phyloP scores from a whole-genome alignment of 2,113 vertebrate genomes.

The Oophaga pumilio region DNA sequence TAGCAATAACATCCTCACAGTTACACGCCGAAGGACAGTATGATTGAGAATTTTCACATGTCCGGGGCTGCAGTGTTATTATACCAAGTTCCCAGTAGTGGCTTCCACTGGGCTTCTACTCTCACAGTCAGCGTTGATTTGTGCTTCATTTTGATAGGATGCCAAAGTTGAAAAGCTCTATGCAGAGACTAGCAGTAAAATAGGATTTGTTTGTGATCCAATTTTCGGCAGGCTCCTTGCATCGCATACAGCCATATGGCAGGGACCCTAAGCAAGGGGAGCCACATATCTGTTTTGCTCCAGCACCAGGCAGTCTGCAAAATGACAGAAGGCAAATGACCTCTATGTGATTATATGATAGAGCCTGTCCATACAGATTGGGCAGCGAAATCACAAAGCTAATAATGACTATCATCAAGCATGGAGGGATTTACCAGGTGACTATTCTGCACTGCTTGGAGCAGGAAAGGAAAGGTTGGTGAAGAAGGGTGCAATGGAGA shows the following conservation, averaged over 20 bases:
- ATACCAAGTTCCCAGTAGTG: slow-evolving; percentile 46
- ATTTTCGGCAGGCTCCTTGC: slow-evolving; percentile 54
- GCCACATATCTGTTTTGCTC: slow-evolving; percentile 21
- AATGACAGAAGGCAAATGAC: slow-evolving; percentile 58
- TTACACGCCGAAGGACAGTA: slow-evolving; percentile 45
- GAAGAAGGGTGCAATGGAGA: neutral
- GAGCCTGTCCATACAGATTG: slow-evolving; percentile 36
- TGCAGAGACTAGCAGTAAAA: slow-evolving; percentile 53
- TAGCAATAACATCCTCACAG: slow-evolving; percentile 25
- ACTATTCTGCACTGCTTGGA: slow-evolving; percentile 51
- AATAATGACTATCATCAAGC: slow-evolving; percentile 50
- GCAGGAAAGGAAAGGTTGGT: slow-evolving; percentile 16
- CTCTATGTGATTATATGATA: slow-evolving; percentile 50
- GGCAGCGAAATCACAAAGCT: slow-evolving; percentile 30
- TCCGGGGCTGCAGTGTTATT: slow-evolving; percentile 44
- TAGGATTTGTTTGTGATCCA: slow-evolving; percentile 54
- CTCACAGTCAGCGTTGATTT: slow-evolving; percentile 46
- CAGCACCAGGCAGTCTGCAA: slow-evolving; percentile 52
- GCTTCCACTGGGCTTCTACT: slow-evolving; percentile 41
- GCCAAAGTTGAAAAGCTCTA: slow-evolving; percentile 53
- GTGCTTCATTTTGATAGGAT: slow-evolving; percentile 53
- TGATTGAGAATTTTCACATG: slow-evolving; percentile 6
- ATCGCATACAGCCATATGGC: slow-evolving; percentile 53
- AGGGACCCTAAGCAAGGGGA: slow-evolving; percentile 52
- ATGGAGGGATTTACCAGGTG: slow-evolving; percentile 44